These are phyloP conservation scores for Labrus mixtus DNA, from an alignment of 2,113 vertebrate genomes.

Conservation along the genomic window DNA sequence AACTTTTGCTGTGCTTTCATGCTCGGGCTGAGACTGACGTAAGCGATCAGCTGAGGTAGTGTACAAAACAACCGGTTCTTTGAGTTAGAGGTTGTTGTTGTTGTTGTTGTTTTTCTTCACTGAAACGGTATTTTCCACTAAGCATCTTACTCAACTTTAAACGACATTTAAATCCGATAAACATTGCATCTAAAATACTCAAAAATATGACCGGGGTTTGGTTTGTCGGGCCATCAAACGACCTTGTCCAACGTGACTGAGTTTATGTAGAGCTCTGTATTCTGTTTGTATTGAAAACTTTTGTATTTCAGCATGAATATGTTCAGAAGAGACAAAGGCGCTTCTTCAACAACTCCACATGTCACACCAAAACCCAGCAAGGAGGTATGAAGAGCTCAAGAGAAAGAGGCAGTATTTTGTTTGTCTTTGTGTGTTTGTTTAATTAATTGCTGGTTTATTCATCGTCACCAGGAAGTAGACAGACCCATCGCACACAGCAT, in stretches of 20 bases:
- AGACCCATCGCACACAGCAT: constrained; percentile 29
- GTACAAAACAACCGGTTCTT: not conserved
- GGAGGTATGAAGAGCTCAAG: constrained; percentile 35
- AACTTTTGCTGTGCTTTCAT: not conserved
- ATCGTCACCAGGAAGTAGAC: constrained; percentile 51
- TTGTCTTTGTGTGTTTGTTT: not conserved
- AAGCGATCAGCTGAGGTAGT: not conserved
- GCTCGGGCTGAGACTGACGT: not conserved
- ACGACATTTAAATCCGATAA: rapidly evolving
- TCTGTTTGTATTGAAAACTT: not conserved
- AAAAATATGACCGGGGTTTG: constrained; percentile 12
- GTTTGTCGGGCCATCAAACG: not conserved
- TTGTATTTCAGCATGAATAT: constrained; percentile 60
- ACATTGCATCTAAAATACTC: not conserved
- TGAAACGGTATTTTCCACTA: not conserved
- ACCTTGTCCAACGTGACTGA: not conserved
- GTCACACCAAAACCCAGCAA: constrained; percentile 46
- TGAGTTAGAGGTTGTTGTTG: too few species aligned
- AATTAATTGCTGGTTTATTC: not conserved
- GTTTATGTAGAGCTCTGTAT: not conserved
- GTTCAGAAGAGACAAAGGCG: constrained; percentile 57
- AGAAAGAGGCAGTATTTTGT: not conserved
- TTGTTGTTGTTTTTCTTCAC: not conserved
- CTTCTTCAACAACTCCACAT: constrained; percentile 21
- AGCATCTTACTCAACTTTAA: not conserved